phyloP scores from a whole-genome alignment of 2,888 invertebrate species.

The Cryptus viduatorius region DNA sequence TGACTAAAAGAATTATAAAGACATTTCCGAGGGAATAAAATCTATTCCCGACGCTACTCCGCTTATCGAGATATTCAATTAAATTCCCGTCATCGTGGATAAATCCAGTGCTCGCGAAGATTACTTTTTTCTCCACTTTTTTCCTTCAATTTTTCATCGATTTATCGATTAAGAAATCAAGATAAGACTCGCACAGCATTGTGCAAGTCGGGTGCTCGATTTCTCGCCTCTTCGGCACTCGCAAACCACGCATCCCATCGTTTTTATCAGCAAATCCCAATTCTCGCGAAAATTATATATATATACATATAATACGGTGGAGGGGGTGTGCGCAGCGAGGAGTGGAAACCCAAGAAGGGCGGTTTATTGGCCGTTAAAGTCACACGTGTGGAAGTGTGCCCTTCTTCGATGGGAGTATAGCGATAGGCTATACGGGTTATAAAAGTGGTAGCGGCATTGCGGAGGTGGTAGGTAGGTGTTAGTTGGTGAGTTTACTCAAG shows the following conservation, averaged over 20 bases:
- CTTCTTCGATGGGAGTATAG: conserved; percentile 9
- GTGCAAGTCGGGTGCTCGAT: not conserved
- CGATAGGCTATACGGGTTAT: not conserved
- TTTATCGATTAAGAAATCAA: not conserved
- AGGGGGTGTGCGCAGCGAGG: not conserved
- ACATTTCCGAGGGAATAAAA: conserved; percentile 4
- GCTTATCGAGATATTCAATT: conserved; percentile 13
- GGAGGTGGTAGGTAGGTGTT: conserved; percentile 16
- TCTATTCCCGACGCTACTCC: conserved; percentile 6
- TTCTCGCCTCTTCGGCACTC: not conserved
- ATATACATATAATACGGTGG: not conserved
- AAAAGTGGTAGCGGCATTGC: conserved; percentile 8
- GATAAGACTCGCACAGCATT: not conserved
- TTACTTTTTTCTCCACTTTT: not conserved
- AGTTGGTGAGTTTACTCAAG: conserved; percentile 31
- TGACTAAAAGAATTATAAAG: not conserved
- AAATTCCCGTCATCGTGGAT: not conserved
- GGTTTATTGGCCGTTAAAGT: conserved; percentile 43
- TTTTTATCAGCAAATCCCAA: conserved; percentile 45
- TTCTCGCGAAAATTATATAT: conserved; percentile 6
- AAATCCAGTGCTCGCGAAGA: conserved; percentile 1
- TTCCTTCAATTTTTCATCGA: conserved; percentile 1
- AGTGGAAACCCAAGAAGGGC: conserved; percentile 24
- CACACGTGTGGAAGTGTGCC: conserved; percentile 1
- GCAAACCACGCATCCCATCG: not conserved